Evolutionary conservation across 1,140 invertebrate genomes (phyloP), one percentile per base, ranked within the genome.

Genomic region (Saccostrea glomerata): DNA sequence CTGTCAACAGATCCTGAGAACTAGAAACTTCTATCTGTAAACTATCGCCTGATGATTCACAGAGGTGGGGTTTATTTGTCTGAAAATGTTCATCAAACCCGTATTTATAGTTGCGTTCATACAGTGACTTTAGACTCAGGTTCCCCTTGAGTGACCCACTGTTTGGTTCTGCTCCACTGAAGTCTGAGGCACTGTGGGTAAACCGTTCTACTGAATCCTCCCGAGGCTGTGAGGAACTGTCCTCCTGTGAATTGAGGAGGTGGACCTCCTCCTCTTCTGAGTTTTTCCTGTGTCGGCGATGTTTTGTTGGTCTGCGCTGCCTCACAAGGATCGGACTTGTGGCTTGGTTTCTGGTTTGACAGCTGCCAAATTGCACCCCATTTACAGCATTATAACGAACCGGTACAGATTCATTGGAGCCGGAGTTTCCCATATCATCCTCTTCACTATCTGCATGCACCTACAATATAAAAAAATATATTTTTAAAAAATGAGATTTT

Each of bases 61-160:
- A 60, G 12, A 20, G 47, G 13, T 60, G 54, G n/a, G 47, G 15
- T 60, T 85, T 36, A 30, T 20, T 60, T 6, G 30, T 6, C 13
- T 85, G 25, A 12, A 40, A 88, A 55, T 88, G 56, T 58, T 88
- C 89, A 77, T 56, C 84, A 23, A 77, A 70, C 12, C 86, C 86
- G n/a, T 86, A 89, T 89, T 88, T 66, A 85, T 85, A 23, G 56
- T 89, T 89, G 25, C 88, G 87, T 82, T 93, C 92, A 54, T 86
- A 90, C 66, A 92, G 82, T 11, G 92, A 93, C n/a, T 86, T 88
- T 0, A 91, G 88, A 85, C 90, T 91, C 17, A 89, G 88, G 84
- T 92, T 93, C n/a, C 90, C 92, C 73, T 91, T 91, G 13, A 92
- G 86, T 9, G 92, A 92, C 0, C 86, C 87, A 20, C 77, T 82